A percentile compares a stretch with the other conserved stretches of the same genome.
These are phyloP conservation scores for Calonectris borealis DNA, from an alignment of 2,113 vertebrate species.

Conservation along the genomic window DNA sequence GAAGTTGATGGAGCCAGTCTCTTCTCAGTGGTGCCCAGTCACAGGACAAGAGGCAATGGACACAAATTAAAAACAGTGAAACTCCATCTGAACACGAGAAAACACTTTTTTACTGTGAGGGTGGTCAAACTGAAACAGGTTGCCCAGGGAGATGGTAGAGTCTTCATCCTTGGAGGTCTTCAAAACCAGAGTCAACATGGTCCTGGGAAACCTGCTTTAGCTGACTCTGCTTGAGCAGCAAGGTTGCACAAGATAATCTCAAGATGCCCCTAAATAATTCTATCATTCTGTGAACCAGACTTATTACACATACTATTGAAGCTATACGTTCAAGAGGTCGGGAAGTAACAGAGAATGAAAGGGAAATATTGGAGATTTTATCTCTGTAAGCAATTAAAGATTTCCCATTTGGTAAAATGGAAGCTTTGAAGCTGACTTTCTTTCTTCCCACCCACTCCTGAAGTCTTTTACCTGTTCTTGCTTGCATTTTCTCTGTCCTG, in stretches of 20 bases:
- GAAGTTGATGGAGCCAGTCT: background rate
- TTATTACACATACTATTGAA: background rate
- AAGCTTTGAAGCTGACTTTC: background rate
- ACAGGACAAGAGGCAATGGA: background rate
- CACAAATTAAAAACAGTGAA: background rate
- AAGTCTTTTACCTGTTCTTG: background rate
- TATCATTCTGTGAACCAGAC: background rate
- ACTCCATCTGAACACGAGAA: background rate
- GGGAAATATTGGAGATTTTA: background rate
- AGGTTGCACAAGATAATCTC: background rate
- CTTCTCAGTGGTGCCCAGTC: background rate
- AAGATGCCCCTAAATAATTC: background rate
- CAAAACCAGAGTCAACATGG: background rate
- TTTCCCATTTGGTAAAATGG: background rate
- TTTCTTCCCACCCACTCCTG: rapidly evolving
- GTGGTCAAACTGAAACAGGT: background rate
- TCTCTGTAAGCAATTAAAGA: background rate
- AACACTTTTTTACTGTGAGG: background rate
- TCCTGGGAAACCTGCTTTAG: background rate
- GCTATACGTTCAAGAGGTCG: background rate
- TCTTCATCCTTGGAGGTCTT: background rate
- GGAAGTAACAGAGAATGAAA: background rate
- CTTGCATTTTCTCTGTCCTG: background rate
- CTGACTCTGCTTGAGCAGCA: background rate
- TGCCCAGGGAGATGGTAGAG: background rate